phyloP scores from a whole-genome alignment of 2,113 vertebrate species.

The Epinephelus cyanopodus region DNA sequence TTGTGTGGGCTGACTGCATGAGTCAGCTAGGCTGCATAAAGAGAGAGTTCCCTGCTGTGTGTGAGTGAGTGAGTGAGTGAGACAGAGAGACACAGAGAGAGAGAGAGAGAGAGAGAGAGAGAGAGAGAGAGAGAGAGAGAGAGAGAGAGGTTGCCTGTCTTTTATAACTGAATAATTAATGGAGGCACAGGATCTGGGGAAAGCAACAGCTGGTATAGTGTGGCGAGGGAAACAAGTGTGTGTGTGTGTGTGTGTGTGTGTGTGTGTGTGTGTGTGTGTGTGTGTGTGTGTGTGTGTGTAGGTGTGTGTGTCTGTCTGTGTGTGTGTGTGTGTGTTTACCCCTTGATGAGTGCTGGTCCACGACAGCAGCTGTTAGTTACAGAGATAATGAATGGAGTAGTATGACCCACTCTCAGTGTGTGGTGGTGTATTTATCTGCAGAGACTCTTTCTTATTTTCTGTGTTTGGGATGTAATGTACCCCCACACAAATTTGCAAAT shows the following conservation, averaged over 20 bases:
- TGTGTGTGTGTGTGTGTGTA: background rate
- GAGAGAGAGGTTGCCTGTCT: background rate
- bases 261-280: background rate
- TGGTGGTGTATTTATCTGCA: too few species aligned
- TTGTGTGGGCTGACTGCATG: background rate
- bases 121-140: background rate
- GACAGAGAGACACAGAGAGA: background rate
- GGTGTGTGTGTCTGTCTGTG: background rate
- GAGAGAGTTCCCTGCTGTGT: background rate
- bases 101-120: background rate
- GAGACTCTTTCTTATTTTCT: too few species aligned
- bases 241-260: background rate
- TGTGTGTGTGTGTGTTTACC: background rate
- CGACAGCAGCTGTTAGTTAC: constrained; percentile 52
- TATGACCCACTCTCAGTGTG: background rate
- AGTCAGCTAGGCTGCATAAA: background rate
- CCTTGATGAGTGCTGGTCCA: constrained; percentile 34
- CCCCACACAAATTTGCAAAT: too few species aligned
- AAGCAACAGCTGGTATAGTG: constrained; percentile 46
- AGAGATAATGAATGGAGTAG: background rate
- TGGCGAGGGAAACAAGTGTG: background rate
- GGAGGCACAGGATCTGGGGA: constrained; percentile 12
- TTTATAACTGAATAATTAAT: constrained; percentile 63
- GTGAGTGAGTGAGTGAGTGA: background rate
- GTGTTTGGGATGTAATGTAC: too few species aligned